Evolutionary conservation across 2,888 invertebrate species (phyloP), one percentile per base, ranked within the genome.

Genomic region (Polietes domitor): DNA sequence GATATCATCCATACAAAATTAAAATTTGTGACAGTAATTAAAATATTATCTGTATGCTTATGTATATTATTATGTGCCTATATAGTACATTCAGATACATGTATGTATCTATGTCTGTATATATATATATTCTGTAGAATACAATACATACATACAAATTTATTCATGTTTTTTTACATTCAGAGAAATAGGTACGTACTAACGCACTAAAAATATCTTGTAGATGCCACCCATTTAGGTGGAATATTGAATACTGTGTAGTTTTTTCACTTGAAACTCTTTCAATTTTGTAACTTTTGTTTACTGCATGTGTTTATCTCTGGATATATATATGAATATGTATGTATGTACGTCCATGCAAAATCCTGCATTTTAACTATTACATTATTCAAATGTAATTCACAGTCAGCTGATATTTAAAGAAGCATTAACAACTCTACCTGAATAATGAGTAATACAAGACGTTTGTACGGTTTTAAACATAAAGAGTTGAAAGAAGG

Each of bases 141-240:
- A 6, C 9, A 53, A 47, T 5, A 12, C 9, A 21, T 53, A 53
- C 21, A 17, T n/a, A 53, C 53, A 53, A 53, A 21, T 10, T 12
- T 43, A 43, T 15, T 68, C 68, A 68, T 68, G 68, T 68, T 68
- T 68, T n/a, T 65, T 68, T 68, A 68, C 68, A 61, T 73, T 43
- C 43, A 26, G n/a, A 43, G 19, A 28, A 50, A 70, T 28, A 55
- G 24, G 26, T n/a, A 72, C 4, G 32, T 55, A 72, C 32, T 3
- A 32, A 72, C 32, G 37, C 37, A 72, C 55, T 55, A 72, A 55
- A 72, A 72, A 72, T 58, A 72, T 72, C 21, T 26, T 58, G 43
- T 43, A n/a, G 58, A 43, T 61, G 58, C 58, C 58, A 41, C 24
- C 32, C 24, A 61, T 17, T 73, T 55, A 32, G 28, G 37, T 37